A percentile compares a stretch with the other conserved stretches of the same genome.
These are phyloP conservation scores for Rhinogobius similis DNA, from an alignment of 2,113 vertebrate genomes.

Conservation along the genomic window DNA sequence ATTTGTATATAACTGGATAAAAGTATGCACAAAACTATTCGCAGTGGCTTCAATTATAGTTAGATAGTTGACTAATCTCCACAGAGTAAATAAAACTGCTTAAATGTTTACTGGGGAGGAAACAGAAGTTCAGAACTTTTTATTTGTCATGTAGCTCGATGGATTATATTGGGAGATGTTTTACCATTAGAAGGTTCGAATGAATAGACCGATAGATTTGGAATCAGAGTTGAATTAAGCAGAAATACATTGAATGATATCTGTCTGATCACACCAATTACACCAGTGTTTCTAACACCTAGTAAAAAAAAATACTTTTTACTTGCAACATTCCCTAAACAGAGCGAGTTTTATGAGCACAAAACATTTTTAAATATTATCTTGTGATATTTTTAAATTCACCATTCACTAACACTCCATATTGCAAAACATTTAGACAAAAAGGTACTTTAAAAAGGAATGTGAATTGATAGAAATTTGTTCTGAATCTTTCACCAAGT, in stretches of 20 bases:
- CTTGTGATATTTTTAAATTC: too few relatives aligned
- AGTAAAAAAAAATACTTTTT: too few relatives aligned
- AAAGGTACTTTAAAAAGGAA: neutral
- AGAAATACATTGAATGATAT: neutral
- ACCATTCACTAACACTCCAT: too few relatives aligned
- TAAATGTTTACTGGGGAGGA: neutral
- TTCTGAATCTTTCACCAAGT: neutral
- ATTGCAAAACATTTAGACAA: neutral
- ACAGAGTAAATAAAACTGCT: slow-evolving; percentile 11
- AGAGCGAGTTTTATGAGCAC: too few relatives aligned
- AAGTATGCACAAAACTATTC: neutral
- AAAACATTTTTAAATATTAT: too few relatives aligned
- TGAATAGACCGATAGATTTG: neutral
- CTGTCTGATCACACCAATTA: neutral
- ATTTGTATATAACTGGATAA: neutral
- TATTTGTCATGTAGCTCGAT: neutral
- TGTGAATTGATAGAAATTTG: neutral
- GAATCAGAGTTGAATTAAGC: too few relatives aligned
- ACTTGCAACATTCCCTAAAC: too few relatives aligned
- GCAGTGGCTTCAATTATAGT: neutral
- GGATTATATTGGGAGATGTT: too few relatives aligned
- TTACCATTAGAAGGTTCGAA: neutral
- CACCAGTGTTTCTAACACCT: too few relatives aligned
- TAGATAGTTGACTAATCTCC: neutral
- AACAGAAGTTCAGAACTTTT: neutral